Evolutionary conservation across 2,888 invertebrate genomes (phyloP).

Genomic region (Polydrusus tereticollis): DNA sequence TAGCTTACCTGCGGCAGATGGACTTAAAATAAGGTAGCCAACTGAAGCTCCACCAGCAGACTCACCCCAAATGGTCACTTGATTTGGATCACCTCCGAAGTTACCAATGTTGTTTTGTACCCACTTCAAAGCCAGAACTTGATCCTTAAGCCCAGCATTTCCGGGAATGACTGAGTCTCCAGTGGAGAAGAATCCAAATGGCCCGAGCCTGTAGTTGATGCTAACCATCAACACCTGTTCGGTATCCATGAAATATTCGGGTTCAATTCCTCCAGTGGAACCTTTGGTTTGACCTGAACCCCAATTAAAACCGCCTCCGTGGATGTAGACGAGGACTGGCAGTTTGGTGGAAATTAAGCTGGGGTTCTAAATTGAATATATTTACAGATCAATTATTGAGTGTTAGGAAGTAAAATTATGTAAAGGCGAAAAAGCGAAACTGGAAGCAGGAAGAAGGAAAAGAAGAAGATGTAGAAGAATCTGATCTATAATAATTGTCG

Average conservation of each 20-base stretch:
- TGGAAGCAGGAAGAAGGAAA: too few species aligned
- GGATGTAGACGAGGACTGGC: slow-evolving; percentile 56
- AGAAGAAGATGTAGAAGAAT: not conserved
- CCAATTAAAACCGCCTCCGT: slow-evolving; percentile 54
- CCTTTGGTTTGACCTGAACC: slow-evolving; percentile 47
- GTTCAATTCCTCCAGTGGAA: slow-evolving; percentile 32
- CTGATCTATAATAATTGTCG: too few species aligned
- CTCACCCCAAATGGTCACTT: slow-evolving; percentile 45
- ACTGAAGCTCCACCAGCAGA: slow-evolving; percentile 47
- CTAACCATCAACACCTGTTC: slow-evolving; percentile 52
- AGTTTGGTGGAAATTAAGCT: slow-evolving; percentile 36
- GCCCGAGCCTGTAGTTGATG: slow-evolving; percentile 55
- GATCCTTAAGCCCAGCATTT: slow-evolving; percentile 46
- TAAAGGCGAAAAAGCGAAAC: too few species aligned
- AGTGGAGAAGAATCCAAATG: slow-evolving; percentile 52
- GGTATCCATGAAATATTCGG: slow-evolving; percentile 54
- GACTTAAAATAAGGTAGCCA: slow-evolving; percentile 39
- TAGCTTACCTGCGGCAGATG: slow-evolving; percentile 18
- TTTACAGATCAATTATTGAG: not conserved
- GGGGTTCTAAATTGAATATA: slow-evolving; percentile 37
- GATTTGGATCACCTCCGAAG: slow-evolving; percentile 42
- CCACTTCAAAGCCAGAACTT: slow-evolving; percentile 44
- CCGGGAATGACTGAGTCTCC: slow-evolving; percentile 47
- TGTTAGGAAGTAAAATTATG: too few species aligned
- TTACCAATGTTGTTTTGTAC: slow-evolving; percentile 39